Conservation (phyloP, 2,113 vertebrate genomes). For the Channa argus region DNA sequence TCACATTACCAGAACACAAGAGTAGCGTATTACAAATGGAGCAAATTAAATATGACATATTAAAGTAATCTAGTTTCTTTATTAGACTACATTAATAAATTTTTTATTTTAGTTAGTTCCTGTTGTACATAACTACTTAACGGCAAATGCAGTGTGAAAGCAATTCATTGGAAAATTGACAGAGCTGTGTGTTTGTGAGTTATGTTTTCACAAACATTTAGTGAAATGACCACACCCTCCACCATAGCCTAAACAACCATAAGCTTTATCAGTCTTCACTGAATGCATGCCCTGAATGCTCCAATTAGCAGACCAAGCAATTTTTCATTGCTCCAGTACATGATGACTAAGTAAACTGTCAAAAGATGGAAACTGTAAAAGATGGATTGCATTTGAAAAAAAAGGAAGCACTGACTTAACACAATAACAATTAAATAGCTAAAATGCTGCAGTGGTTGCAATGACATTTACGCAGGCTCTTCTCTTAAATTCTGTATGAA, state of each 20-base stretch:
- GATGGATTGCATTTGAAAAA: not conserved
- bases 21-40: too few relatives aligned
- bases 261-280: constrained; percentile 7
- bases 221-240: constrained; percentile 2
- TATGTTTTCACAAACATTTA: not conserved
- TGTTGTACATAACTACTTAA: not conserved
- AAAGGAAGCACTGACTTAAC: not conserved
- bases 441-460: constrained; percentile 32
- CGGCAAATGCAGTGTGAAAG: not conserved
- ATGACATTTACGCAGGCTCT: constrained; percentile 17
- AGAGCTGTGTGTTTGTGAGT: not conserved
- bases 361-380: constrained; percentile 3
- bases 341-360: not conserved
- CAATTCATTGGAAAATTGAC: too few relatives aligned
- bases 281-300: not conserved
- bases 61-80: too few relatives aligned
- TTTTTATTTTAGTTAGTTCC: too few relatives aligned
- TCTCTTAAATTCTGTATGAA: constrained; percentile 19
- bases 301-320: not conserved
- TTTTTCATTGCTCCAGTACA: not conserved
- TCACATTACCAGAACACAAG: not conserved
- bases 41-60: too few relatives aligned
- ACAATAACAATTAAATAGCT: constrained; percentile 8
- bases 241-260: not conserved
- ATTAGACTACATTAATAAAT: too few relatives aligned